These are phyloP conservation scores for Syngnathus floridae DNA, from an alignment of 2,113 vertebrate genomes.

Conservation along the genomic window DNA sequence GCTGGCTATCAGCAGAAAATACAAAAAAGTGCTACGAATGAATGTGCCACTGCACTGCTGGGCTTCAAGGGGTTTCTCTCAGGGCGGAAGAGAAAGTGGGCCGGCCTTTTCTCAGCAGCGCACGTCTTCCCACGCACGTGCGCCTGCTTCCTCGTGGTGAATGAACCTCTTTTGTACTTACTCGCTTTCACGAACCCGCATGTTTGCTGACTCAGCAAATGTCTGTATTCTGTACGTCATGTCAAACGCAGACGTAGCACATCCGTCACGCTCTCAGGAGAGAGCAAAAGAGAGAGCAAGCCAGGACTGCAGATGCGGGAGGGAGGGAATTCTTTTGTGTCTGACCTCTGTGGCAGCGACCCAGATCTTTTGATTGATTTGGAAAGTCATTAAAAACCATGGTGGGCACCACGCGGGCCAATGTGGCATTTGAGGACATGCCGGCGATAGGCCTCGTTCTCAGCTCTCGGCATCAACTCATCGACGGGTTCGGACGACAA, in stretches of 20 bases:
- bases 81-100: neutral
- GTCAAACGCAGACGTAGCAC: neutral
- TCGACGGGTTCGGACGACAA: too few relatives aligned
- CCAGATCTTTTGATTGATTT: slow-evolving; percentile 44
- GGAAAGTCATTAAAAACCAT: slow-evolving; percentile 48
- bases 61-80: slow-evolving; percentile 13
- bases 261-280: neutral
- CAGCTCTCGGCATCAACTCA: neutral
- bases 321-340: slow-evolving; percentile 3
- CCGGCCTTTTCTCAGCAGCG: slow-evolving; percentile 29
- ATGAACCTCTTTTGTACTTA: slow-evolving; percentile 43
- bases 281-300: slow-evolving; percentile 7
- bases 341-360: slow-evolving; percentile 35
- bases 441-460: slow-evolving; percentile 39
- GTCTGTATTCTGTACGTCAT: neutral
- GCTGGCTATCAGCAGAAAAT: slow-evolving; percentile 7
- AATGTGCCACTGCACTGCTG: slow-evolving; percentile 15
- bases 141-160: slow-evolving; percentile 34
- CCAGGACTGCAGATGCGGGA: slow-evolving; percentile 3
- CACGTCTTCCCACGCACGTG: slow-evolving; percentile 46
- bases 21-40: neutral
- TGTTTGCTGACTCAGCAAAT: slow-evolving; percentile 44
- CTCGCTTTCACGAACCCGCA: slow-evolving; percentile 6
- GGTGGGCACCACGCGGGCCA: slow-evolving; percentile 18
- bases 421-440: slow-evolving; percentile 24